Evolutionary conservation across 2,113 vertebrate species (phyloP).

Genomic region (Prionailurus viverrinus): DNA sequence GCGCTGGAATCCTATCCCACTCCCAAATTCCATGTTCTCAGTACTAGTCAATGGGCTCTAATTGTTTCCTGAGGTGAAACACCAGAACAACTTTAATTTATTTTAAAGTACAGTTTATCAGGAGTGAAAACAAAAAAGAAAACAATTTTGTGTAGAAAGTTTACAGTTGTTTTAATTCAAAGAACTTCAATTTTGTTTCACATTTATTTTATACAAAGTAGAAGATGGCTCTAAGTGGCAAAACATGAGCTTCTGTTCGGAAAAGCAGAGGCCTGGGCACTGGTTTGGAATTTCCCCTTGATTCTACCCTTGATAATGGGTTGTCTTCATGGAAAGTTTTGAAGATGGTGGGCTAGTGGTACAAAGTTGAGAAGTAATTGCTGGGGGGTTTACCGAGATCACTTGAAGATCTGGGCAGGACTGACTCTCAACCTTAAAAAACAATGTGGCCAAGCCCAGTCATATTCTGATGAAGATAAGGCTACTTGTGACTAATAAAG

Average conservation of each 20-base stretch:
- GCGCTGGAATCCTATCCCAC: background rate
- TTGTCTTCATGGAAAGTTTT: background rate
- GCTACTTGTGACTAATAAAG: background rate
- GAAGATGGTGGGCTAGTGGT: background rate
- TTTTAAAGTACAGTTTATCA: background rate
- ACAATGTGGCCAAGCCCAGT: background rate
- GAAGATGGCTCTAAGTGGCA: background rate
- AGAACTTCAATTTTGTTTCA: background rate
- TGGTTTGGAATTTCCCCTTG: conserved; percentile 2
- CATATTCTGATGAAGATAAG: background rate
- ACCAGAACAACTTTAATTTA: background rate
- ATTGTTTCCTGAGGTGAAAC: conserved; percentile 28
- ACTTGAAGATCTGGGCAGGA: background rate
- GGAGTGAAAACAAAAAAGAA: background rate
- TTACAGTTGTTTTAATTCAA: background rate
- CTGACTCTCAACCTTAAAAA: background rate
- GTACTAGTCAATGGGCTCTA: background rate
- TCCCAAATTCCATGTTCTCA: background rate
- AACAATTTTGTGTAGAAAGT: background rate
- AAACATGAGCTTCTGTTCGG: background rate
- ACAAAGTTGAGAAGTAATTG: conserved; percentile 1
- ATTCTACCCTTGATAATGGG: background rate
- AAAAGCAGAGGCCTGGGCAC: background rate
- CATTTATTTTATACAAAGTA: background rate
- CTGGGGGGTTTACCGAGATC: background rate